Base-by-base conservation (phyloP, 2,113 vertebrate genomes). In the Myotis yumanensis region DNA sequence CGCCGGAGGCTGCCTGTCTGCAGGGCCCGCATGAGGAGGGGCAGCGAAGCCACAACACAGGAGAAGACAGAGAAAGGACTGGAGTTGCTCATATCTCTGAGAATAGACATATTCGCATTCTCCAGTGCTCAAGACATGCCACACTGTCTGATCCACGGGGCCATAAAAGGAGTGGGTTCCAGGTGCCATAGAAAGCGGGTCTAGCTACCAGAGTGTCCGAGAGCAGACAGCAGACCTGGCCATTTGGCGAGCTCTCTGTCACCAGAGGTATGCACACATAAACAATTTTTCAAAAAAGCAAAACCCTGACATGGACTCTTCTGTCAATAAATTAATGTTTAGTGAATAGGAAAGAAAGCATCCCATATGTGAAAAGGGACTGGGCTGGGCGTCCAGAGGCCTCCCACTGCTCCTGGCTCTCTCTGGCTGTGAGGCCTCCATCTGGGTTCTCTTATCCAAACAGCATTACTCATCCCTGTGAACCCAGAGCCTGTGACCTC, bases 351-450 rank as follows among this genome's bases (percentile, higher is more conserved):
- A 93, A 57, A 81, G 40, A 48, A 71, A 43, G 18, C 2, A n/a
- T 2, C 15, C 52, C 4, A 0, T 0, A 7, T 0, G 10, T 10
- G 79, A 20, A 35, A 68, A 85, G 18, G 52, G n/a, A n/a, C 23
- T 11, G n/a, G 84, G 22, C 23, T 14, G 11, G 4, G 28, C 12
- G 5, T 17, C 15, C 46, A 2, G 54, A 57, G 22, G 59, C 18
- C 69, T 18, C 5, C n/a, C 30, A 35, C 12, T 22, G 62, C 83
- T 54, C 32, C 79, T 15, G 37, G 23, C 22, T 86, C 28, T 75
- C n/a, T 51, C 66, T n/a, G 23, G 18, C 66, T 52, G 30, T 3
- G 20, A 37, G 46, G 23, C 57, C 68, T 86, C 52, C 1, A 0
- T 8, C 69, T 46, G 17, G 25, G 16, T 22, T 62, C 35, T 59